Evolutionary conservation across 2,797 vertebrate genomes (phyloP).

Genomic region (Gallinago solitaria): DNA sequence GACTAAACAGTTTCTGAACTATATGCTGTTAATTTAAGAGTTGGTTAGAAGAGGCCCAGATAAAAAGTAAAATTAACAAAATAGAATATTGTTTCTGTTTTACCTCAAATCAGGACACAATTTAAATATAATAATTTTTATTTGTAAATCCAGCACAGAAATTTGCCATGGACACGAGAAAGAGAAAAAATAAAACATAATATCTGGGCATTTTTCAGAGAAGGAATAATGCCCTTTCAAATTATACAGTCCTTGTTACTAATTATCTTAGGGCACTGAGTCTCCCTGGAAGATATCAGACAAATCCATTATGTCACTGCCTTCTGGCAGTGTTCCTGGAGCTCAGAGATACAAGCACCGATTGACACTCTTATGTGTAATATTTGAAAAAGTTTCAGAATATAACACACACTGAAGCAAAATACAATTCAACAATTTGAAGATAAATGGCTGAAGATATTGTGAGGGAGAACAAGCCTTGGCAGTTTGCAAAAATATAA

Average conservation of each 20-base stretch:
- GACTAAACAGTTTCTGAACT: too few species aligned
- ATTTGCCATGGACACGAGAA: background rate
- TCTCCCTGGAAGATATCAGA: background rate
- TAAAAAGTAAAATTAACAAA: too few species aligned
- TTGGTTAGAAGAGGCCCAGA: too few species aligned
- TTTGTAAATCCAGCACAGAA: background rate
- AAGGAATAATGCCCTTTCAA: background rate
- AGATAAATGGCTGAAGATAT: background rate
- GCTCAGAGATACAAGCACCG: background rate
- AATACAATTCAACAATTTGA: background rate
- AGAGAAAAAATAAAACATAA: background rate
- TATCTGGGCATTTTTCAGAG: background rate
- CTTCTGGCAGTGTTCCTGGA: background rate
- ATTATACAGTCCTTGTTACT: background rate
- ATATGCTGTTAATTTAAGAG: too few species aligned
- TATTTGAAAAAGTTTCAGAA: conserved; percentile 4
- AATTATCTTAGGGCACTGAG: background rate
- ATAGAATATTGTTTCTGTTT: too few species aligned
- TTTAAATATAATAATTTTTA: background rate
- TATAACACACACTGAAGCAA: background rate
- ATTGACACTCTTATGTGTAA: background rate
- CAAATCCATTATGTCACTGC: background rate
- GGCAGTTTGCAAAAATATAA: background rate
- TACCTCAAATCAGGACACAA: too few species aligned
- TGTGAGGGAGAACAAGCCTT: background rate